Evolutionary conservation across 2,113 vertebrate species (phyloP).

Genomic region (Cromileptes altivelis): DNA sequence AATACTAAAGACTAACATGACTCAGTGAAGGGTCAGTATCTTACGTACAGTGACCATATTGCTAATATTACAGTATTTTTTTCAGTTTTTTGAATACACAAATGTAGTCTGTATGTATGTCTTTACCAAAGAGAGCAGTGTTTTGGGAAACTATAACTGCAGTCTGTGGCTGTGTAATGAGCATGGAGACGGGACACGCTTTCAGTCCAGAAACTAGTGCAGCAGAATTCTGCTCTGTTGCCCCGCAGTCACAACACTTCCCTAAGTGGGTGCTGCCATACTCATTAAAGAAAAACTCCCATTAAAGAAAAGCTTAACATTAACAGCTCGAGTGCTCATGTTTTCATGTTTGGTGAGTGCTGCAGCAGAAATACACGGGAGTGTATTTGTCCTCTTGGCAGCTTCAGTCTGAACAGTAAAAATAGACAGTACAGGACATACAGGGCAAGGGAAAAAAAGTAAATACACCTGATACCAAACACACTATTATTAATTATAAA

Average conservation of each 20-base stretch:
- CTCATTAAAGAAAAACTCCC: constrained; percentile 42
- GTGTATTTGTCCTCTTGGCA: not conserved
- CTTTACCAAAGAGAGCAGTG: not conserved
- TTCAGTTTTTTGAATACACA: too few relatives aligned
- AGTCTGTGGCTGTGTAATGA: not conserved
- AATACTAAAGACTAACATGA: too few relatives aligned
- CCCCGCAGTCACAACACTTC: constrained; percentile 25
- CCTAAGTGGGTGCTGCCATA: constrained; percentile 27
- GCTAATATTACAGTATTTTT: too few relatives aligned
- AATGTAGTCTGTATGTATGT: too few relatives aligned
- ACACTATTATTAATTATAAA: too few relatives aligned
- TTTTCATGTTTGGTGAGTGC: constrained; percentile 19
- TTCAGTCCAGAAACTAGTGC: not conserved
- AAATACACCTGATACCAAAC: too few relatives aligned
- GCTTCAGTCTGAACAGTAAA: not conserved
- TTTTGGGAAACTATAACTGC: not conserved
- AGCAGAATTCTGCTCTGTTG: constrained; percentile 9
- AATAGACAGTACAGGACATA: not conserved
- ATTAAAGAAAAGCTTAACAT: constrained; percentile 28
- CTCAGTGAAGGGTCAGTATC: too few relatives aligned
- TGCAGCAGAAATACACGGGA: not conserved
- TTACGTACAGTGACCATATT: too few relatives aligned
- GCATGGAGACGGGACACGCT: not conserved
- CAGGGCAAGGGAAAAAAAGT: too few relatives aligned
- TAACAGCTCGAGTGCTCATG: constrained; percentile 4